Evolutionary conservation across 1,140 invertebrate species (phyloP).

Genomic region (Phenacoccus solenopsis): DNA sequence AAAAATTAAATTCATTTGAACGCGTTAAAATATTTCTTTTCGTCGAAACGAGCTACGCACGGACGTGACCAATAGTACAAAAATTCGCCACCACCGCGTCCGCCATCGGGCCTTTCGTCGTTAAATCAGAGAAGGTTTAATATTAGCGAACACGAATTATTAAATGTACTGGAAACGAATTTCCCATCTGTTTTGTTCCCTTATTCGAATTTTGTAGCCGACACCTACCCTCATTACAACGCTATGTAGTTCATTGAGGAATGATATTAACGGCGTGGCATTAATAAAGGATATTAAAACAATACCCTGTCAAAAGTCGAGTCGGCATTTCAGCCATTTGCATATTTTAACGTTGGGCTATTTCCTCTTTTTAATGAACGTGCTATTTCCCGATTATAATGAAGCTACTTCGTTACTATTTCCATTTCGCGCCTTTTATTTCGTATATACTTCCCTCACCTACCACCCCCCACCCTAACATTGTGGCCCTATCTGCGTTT

Average conservation of each 20-base stretch:
- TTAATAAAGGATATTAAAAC: constrained; percentile 18
- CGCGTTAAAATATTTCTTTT: too few species aligned
- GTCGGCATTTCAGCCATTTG: constrained; percentile 14
- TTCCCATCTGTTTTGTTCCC: constrained; percentile 1
- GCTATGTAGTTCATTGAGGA: background rate
- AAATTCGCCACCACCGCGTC: background rate
- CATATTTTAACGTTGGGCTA: constrained; percentile 15
- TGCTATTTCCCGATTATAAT: constrained; percentile 14
- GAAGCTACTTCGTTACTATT: constrained; percentile 8
- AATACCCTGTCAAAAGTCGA: constrained; percentile 15
- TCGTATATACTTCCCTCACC: too few species aligned
- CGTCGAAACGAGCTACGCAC: too few species aligned
- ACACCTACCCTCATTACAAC: background rate
- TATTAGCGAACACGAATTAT: constrained; percentile 12
- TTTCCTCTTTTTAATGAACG: constrained; percentile 18
- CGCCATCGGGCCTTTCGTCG: too few species aligned
- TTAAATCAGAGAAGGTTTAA: constrained; percentile 13
- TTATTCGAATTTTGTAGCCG: constrained; percentile 1
- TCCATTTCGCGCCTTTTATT: background rate
- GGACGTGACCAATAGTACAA: background rate
- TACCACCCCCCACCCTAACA: too few species aligned
- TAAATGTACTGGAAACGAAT: constrained; percentile 12
- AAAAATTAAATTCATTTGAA: too few species aligned
- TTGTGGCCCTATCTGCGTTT: too few species aligned
- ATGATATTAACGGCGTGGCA: background rate